Conservation (phyloP, 2,113 vertebrate genomes). For the Sylvilagus bachmani region DNA sequence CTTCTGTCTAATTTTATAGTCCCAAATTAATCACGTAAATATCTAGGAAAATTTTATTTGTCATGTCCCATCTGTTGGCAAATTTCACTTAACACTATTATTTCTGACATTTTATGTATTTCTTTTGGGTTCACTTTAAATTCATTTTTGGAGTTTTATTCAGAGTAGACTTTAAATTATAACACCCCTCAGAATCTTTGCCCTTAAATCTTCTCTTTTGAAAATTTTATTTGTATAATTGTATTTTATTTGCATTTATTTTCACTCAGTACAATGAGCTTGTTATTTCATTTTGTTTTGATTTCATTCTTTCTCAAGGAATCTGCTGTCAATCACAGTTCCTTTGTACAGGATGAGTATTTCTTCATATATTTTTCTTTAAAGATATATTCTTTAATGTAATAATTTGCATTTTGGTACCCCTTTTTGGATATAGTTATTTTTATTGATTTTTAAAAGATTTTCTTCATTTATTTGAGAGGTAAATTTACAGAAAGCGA, state of each 20-base stretch:
- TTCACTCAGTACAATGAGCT: background rate
- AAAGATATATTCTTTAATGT: background rate
- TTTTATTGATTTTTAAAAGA: too few relatives aligned
- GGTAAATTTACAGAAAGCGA: too few relatives aligned
- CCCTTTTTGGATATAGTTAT: too few relatives aligned
- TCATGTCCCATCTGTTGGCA: background rate
- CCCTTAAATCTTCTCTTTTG: background rate
- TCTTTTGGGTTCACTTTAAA: conserved; percentile 9
- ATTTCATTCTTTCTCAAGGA: background rate
- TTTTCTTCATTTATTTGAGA: too few relatives aligned
- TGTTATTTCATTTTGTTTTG: background rate
- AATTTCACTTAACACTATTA: background rate
- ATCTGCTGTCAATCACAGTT: background rate
- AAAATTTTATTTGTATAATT: background rate
- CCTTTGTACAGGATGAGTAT: background rate
- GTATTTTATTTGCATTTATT: conserved; percentile 3
- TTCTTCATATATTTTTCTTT: background rate
- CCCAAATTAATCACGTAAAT: conserved; percentile 8
- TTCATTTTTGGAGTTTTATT: background rate
- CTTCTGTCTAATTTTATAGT: background rate
- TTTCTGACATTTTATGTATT: background rate
- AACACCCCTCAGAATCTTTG: background rate
- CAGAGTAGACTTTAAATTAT: background rate
- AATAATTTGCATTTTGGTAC: background rate
- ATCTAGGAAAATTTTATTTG: background rate